These are phyloP conservation scores for Polypedilum vanderplanki DNA, from an alignment of 1,140 invertebrate genomes.

Conservation along the genomic window DNA sequence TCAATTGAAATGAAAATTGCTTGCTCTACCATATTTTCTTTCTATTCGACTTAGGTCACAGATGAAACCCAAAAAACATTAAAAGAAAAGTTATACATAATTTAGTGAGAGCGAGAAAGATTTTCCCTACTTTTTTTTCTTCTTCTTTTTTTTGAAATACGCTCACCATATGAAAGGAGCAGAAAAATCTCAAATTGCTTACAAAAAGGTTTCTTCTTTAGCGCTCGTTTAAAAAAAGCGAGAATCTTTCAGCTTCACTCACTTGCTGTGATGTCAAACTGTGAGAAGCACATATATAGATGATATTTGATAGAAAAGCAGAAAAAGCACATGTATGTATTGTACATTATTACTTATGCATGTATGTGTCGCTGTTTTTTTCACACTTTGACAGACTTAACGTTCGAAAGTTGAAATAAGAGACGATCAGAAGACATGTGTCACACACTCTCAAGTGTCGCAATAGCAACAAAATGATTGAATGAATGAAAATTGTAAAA, in stretches of 20 bases:
- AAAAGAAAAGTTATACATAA: neutral
- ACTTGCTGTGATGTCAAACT: neutral
- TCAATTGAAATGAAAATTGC: no score
- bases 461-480: neutral
- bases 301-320: neutral
- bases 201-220: neutral
- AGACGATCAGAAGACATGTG: neutral
- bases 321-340: neutral
- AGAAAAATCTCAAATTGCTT: constrained; percentile 9
- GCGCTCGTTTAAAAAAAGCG: neutral
- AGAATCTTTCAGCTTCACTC: neutral
- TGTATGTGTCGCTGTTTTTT: neutral
- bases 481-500: neutral
- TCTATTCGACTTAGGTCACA: constrained; percentile 11
- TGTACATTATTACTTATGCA: neutral
- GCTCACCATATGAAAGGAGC: no score
- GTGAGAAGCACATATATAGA: neutral
- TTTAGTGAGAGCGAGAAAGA: neutral
- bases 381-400: neutral
- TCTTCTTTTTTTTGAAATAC: no score
- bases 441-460: neutral
- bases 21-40: no score
- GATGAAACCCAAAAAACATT: neutral
- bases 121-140: no score
- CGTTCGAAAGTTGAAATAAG: neutral